Base-by-base conservation (phyloP, 2,888 invertebrate genomes). In the Theodoxus fluviatilis region DNA sequence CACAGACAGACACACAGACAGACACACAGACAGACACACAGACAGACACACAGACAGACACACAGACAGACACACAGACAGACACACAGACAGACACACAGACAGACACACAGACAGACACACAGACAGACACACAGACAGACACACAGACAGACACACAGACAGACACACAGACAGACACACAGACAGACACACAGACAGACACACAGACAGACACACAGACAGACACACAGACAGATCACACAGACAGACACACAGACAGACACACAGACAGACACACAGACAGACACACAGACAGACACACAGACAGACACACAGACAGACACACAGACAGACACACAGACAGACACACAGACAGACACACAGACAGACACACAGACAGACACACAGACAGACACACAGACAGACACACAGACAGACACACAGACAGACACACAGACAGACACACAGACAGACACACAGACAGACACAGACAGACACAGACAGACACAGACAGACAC, bases 161-260 rank as follows among this genome's bases (percentile, higher is more conserved):
- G 22, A 18, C 52, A 52, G 22, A 52, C 52, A 25, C 52, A 52
- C 52, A 18, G 22, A 52, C 52, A 52, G 22, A 52, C n/a, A 52
- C n/a, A 52, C 52, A 52, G 22, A 52, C 52, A 52, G 22, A 52
- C n/a, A 52, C 52, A 18, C 52, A 52, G 22, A 18, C n/a, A 52
- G 31, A 57, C 57, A 61, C 61, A 61, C 61, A 35, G 35, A 61
- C 61, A 4, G 7, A 61, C 61, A 35, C 61, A 35, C 61, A 61
- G n/a, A 35, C 61, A 61, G 35, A 61, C 61, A 31, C 61, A 61
- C 61, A 61, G 35, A 6, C 3, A 61, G 35, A 61, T 6, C 61
- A 61, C 61, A 61, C 61, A 6, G 2, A 61, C 61, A 61, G 15
- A 61, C 61, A 61, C 33, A 61, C 61, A 61, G 2, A 61, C 9